phyloP scores from a whole-genome alignment of 2,888 invertebrate genomes.

The Drosophila gaucha region DNA sequence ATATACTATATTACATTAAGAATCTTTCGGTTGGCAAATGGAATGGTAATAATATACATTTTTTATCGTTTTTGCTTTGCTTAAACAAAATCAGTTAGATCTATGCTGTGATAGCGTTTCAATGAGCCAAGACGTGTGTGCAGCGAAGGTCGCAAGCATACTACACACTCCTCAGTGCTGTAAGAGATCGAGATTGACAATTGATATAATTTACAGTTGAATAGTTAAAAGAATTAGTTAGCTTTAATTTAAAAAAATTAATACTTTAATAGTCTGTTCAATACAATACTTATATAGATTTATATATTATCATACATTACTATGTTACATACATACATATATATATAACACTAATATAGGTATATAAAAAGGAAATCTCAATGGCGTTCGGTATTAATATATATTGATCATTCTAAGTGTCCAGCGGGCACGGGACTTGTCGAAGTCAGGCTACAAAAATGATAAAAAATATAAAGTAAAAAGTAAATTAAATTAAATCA shows the following conservation, averaged over 20 bases:
- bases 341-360: constrained; percentile 4
- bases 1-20: not conserved
- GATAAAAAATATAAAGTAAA: constrained; percentile 44
- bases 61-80: not conserved
- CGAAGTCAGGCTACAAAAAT: constrained; percentile 81
- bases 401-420: constrained; percentile 77
- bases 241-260: constrained; percentile 39
- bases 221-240: too few relatives aligned
- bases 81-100: constrained; percentile 78
- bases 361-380: constrained; percentile 57
- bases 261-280: constrained; percentile 60
- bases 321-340: too few relatives aligned
- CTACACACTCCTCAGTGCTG: constrained; percentile 83
- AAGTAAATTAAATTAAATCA: constrained; percentile 34
- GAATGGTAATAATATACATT: not conserved
- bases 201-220: not conserved
- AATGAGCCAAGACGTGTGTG: constrained; percentile 60
- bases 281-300: constrained; percentile 42
- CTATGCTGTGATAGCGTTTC: constrained; percentile 67
- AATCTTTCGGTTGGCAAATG: not conserved
- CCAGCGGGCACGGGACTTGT: constrained; percentile 81
- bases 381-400: constrained; percentile 17
- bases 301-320: too few relatives aligned
- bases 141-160: constrained; percentile 80
- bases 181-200: constrained; percentile 39